phyloP scores from a whole-genome alignment of 2,888 invertebrate species.

The Platycheirus albimanus region DNA sequence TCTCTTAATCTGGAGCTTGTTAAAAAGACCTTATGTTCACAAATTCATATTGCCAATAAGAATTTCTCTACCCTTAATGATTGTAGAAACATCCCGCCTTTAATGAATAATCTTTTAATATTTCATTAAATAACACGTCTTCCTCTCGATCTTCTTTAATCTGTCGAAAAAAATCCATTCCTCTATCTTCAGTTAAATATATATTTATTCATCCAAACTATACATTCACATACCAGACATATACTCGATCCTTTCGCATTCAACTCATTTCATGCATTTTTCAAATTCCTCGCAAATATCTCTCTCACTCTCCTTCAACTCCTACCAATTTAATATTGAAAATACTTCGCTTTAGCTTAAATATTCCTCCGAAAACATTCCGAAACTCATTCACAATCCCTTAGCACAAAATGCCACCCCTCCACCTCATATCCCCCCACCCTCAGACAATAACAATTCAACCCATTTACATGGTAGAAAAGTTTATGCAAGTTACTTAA shows the following conservation, averaged over 20 bases:
- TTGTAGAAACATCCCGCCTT: too few species aligned
- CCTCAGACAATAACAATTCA: conserved; percentile 15
- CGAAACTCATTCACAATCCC: conserved; percentile 32
- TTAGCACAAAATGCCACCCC: background rate
- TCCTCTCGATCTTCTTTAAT: too few species aligned
- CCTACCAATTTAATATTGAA: conserved; percentile 30
- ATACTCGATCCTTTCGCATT: conserved; percentile 6
- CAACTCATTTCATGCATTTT: conserved; percentile 12
- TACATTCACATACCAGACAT: conserved; percentile 6
- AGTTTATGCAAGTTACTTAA: conserved; percentile 63
- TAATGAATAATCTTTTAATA: too few species aligned
- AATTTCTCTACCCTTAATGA: too few species aligned
- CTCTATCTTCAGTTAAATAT: too few species aligned
- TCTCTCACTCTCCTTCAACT: background rate
- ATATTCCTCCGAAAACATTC: conserved; percentile 23
- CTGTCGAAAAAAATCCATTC: too few species aligned
- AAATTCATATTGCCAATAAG: too few species aligned
- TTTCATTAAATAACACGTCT: too few species aligned
- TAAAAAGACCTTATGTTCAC: too few species aligned
- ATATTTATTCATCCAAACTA: background rate
- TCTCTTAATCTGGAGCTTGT: too few species aligned
- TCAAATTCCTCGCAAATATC: conserved; percentile 4
- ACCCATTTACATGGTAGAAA: conserved; percentile 60
- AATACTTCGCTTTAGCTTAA: conserved; percentile 34
- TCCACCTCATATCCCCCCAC: too few species aligned